Percentiles rank a stretch among this genome's conserved stretches.
Conservation (phyloP, 2,888 invertebrate species). For the Harpagoxenus sublaevis region DNA sequence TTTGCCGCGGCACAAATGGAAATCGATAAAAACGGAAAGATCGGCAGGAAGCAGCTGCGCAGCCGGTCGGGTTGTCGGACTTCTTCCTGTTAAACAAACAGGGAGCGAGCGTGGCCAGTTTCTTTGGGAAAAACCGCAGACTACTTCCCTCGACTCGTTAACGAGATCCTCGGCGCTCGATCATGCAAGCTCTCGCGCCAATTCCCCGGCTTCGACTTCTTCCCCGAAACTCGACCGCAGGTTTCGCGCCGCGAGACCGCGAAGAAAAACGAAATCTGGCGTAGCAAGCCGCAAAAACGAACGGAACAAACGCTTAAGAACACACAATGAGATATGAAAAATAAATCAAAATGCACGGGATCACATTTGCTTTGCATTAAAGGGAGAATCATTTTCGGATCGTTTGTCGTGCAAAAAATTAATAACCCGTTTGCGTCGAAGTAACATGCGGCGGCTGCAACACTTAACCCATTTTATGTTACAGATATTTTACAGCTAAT, state of each 20-base stretch:
- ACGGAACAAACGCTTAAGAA: constrained; percentile 49
- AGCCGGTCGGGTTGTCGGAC: constrained; percentile 19
- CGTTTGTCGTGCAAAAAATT: constrained; percentile 43
- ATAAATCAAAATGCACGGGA: constrained; percentile 27
- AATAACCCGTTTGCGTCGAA: constrained; percentile 34
- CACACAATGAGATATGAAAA: constrained; percentile 37
- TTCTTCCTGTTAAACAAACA: constrained; percentile 74
- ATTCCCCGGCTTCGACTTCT: constrained; percentile 74
- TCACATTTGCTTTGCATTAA: constrained; percentile 54
- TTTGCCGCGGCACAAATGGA: constrained; percentile 27
- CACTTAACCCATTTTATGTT: constrained; percentile 39
- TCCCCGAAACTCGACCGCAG: constrained; percentile 75
- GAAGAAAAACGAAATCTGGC: constrained; percentile 64
- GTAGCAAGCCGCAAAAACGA: constrained; percentile 46
- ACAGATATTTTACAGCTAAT: constrained; percentile 10
- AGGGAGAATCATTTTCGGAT: constrained; percentile 48
- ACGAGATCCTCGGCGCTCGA: constrained; percentile 77
- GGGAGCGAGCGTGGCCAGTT: constrained; percentile 64
- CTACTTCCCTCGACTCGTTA: constrained; percentile 74
- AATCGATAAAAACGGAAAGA: constrained; percentile 20
- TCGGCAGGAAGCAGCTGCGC: constrained; percentile 39
- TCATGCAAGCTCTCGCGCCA: constrained; percentile 77
- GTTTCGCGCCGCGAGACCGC: constrained; percentile 56
- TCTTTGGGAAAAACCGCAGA: constrained; percentile 76
- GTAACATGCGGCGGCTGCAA: constrained; percentile 24